These are phyloP conservation scores for Ptilodon capucinus DNA, from an alignment of 2,888 invertebrate species.

Conservation along the genomic window DNA sequence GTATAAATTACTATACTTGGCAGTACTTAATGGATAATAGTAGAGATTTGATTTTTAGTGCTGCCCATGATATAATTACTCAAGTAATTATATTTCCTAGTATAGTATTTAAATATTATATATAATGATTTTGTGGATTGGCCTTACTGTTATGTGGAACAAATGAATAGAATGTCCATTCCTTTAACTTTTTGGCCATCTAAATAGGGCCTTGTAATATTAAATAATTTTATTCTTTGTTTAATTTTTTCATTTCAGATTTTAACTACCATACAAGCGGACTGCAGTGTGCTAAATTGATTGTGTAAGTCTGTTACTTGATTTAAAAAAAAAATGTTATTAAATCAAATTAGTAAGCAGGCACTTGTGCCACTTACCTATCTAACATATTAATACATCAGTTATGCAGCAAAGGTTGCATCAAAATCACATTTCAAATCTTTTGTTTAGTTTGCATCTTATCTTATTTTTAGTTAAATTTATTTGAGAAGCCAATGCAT, in stretches of 20 bases:
- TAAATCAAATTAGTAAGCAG: no score
- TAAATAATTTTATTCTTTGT: background rate
- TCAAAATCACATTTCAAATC: no score
- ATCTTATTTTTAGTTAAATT: slow-evolving; percentile 6
- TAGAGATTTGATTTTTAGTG: background rate
- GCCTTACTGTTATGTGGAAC: background rate
- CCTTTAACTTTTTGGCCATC: background rate
- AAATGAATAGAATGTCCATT: background rate
- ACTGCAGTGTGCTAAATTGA: slow-evolving; percentile 43
- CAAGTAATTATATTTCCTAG: background rate
- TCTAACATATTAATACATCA: no score
- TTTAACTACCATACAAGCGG: slow-evolving; percentile 24
- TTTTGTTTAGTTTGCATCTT: background rate
- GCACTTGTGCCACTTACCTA: no score
- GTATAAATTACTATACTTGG: background rate
- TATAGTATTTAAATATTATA: background rate
- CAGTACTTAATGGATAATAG: background rate
- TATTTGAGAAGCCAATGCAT: background rate
- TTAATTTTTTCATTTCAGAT: no score
- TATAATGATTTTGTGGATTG: background rate
- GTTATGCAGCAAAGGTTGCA: no score
- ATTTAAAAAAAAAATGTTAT: background rate
- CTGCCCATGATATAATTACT: background rate
- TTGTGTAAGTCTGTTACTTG: slow-evolving; percentile 47
- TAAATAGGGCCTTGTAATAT: background rate